These are phyloP conservation scores for Sebastes wilsoni DNA, from an alignment of 2,797 vertebrate species.

Conservation along the genomic window DNA sequence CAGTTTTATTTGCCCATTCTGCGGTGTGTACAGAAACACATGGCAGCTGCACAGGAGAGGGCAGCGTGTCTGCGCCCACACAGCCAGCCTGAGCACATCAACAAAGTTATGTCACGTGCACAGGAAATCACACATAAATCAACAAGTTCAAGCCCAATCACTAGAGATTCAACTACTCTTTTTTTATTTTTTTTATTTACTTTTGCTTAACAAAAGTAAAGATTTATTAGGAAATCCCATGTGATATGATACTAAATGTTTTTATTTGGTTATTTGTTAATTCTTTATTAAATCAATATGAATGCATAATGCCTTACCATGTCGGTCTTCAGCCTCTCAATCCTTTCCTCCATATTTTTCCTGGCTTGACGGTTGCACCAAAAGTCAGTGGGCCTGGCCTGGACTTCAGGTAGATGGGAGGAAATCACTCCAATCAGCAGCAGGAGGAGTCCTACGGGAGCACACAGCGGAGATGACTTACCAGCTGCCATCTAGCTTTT, in stretches of 20 bases:
- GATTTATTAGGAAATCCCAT: not conserved
- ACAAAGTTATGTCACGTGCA: not conserved
- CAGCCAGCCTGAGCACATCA: conserved; percentile 30
- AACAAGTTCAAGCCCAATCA: not conserved
- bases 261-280: not conserved
- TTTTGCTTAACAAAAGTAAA: not conserved
- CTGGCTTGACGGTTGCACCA: conserved; percentile 49
- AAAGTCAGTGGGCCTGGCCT: conserved; percentile 47
- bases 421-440: conserved; percentile 65
- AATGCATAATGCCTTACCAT: conserved; percentile 52
- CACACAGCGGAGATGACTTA: conserved; percentile 20
- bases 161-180: not conserved
- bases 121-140: not conserved
- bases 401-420: conserved; percentile 38
- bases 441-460: conserved; percentile 62
- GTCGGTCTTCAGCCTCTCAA: not conserved
- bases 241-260: not conserved
- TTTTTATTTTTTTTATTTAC: not conserved
- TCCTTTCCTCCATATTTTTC: not conserved
- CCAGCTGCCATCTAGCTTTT: conserved; percentile 14
- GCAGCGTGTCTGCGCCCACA: conserved; percentile 7
- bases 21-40: accelerated
- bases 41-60: conserved; percentile 37
- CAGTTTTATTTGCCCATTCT: conserved; percentile 53
- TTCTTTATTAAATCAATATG: not conserved